Evolutionary conservation across 2,888 invertebrate species (phyloP).

Genomic region (Odontocerum albicorne): DNA sequence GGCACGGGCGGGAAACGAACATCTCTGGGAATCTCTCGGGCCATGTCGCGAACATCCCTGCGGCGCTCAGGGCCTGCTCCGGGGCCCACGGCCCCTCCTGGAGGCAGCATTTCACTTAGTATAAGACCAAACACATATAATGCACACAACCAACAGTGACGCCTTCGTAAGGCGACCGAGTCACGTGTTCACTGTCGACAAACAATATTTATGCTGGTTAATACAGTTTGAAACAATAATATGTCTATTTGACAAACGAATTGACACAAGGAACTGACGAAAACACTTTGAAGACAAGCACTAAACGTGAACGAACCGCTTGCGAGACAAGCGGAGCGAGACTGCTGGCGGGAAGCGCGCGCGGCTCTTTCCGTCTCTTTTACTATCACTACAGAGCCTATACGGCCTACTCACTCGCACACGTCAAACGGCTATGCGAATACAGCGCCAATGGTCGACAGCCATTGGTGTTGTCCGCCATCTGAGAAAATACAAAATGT

Average conservation of each 20-base stretch:
- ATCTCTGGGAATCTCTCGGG: conserved; percentile 54
- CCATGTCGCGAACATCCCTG: conserved; percentile 53
- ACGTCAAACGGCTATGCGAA: conserved; percentile 43
- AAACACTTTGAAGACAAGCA: conserved; percentile 10
- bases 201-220: neutral
- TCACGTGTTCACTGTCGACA: conserved; percentile 19
- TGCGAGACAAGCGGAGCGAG: conserved; percentile 39
- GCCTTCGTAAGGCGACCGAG: conserved; percentile 3
- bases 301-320: conserved; percentile 18
- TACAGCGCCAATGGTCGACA: conserved; percentile 23
- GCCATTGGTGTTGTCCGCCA: conserved; percentile 17
- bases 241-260: conserved; percentile 12
- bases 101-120: conserved; percentile 34
- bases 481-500: conserved; percentile 27
- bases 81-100: conserved; percentile 33
- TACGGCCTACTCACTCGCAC: conserved; percentile 41
- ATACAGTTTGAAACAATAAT: conserved; percentile 7
- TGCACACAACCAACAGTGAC: conserved; percentile 15
- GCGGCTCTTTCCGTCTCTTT: conserved; percentile 44
- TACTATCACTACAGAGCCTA: neutral
- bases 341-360: conserved; percentile 50
- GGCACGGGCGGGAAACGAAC: conserved; percentile 51
- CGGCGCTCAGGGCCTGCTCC: conserved; percentile 49
- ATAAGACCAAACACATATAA: conserved; percentile 12
- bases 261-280: conserved; percentile 11